Base-by-base conservation (phyloP, 2,888 invertebrate species). In the Aphidius colemani region DNA sequence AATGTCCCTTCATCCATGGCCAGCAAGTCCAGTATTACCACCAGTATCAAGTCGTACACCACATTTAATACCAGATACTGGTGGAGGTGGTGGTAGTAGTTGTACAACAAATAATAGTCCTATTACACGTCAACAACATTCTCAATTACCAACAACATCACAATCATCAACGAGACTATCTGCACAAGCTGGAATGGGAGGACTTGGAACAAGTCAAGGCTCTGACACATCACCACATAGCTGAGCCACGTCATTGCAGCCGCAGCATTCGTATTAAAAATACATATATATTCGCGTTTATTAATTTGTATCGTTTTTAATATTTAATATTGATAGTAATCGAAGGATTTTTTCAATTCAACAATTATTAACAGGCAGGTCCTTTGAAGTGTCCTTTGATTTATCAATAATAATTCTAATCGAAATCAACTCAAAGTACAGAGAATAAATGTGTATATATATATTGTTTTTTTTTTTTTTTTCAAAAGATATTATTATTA, bases 21-120 rank as follows among this genome's bases (percentile, higher is more conserved):
- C 93, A 69, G 90, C 89, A 67, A 91, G 92, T 80, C 90, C 91
- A 69, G 87, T 92, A 71, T 85, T 92, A 75, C 90, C 92, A 73
- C 88, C 90, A 65, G 86, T 89, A 71, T 86, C 88, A 74, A 88
- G 88, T 73, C 85, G 91, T 74, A 89, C 90, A 72, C 88, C 88
- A 69, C 90, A 91, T 80, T 86, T 91, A 67, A 89, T 90, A 69
- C 90, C 91, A 53, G 91, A 91, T 79, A 89, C 88, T 70, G 78
- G 81, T 40, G 73, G 72, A 50, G 69, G 70, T 58, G 58, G 55
- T 59, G 63, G 51, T 64, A 64, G 30, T 64, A 66, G 10, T 51
- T 58, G 5, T 62, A 63, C n/a, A 64, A 64, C 39, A 66, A 68
- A 50, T 67, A 69, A 50, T 18, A 18, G 13, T 18, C 1, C 13